Percentiles rank a stretch among this genome's conserved stretches.
Evolutionary conservation across 2,888 invertebrate species (phyloP).

Genomic region (Leuctra nigra): DNA sequence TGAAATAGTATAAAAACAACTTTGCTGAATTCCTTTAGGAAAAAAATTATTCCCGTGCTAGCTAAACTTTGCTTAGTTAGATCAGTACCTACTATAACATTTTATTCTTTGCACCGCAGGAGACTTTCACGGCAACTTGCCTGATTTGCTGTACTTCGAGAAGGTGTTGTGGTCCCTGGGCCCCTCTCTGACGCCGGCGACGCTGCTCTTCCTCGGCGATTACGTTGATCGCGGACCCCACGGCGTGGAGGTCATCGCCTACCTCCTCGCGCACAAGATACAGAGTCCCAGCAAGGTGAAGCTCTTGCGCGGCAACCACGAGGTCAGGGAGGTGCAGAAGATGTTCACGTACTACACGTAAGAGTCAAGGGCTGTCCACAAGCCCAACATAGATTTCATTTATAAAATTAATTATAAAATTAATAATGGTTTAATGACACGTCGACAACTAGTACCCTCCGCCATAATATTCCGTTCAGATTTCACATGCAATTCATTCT

Average conservation of each 20-base stretch:
- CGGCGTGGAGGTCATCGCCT: constrained; percentile 62
- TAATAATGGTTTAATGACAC: too few relatives aligned
- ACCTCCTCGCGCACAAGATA: constrained; percentile 63
- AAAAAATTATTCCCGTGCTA: too few relatives aligned
- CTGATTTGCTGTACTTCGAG: constrained; percentile 61
- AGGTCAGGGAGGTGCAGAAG: constrained; percentile 64
- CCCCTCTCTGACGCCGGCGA: constrained; percentile 54
- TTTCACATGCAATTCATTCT: too few relatives aligned
- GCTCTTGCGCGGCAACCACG: constrained; percentile 67
- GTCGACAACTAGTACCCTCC: too few relatives aligned
- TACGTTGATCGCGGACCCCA: constrained; percentile 66
- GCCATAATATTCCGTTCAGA: too few relatives aligned
- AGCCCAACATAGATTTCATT: too few relatives aligned
- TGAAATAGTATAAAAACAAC: too few relatives aligned
- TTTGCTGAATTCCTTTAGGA: too few relatives aligned
- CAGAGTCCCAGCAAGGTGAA: constrained; percentile 56
- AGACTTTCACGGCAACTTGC: constrained; percentile 68
- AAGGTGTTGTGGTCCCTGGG: constrained; percentile 62
- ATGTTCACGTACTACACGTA: constrained; percentile 59
- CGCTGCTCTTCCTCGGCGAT: constrained; percentile 66
- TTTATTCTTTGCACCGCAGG: constrained; percentile 42
- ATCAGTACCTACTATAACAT: too few relatives aligned
- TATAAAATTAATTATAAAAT: too few relatives aligned
- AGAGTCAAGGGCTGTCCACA: too few relatives aligned
- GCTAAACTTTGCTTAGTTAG: too few relatives aligned